A percentile compares a stretch with the other conserved stretches of the same genome.
Evolutionary conservation across 2,888 invertebrate genomes (phyloP).

Genomic region (Trimorus sp.): DNA sequence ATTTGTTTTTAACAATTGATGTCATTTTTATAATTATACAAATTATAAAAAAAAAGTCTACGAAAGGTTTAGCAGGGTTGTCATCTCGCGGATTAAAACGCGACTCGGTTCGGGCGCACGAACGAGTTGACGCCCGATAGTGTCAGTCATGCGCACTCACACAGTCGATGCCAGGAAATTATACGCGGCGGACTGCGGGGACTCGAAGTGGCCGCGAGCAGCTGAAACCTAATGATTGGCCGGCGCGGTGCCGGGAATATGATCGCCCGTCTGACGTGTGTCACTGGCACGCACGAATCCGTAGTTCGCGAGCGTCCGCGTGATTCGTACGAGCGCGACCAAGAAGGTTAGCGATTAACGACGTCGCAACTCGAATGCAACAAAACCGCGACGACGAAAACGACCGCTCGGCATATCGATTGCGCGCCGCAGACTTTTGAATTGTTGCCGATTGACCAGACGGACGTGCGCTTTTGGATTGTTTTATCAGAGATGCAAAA

Average conservation of each 20-base stretch:
- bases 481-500: too few relatives aligned
- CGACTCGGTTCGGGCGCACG: not conserved
- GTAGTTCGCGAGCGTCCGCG: not conserved
- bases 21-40: too few relatives aligned
- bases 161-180: constrained; percentile 19
- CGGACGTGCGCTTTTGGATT: too few relatives aligned
- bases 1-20: too few relatives aligned
- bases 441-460: too few relatives aligned
- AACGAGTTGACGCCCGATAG: constrained; percentile 45
- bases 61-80: too few relatives aligned
- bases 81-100: constrained; percentile 6
- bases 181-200: not conserved
- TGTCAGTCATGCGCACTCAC: constrained; percentile 50
- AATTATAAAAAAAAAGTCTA: too few relatives aligned
- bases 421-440: not conserved
- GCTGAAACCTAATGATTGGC: too few relatives aligned
- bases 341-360: constrained; percentile 49
- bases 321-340: constrained; percentile 10
- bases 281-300: not conserved
- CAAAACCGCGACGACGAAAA: constrained; percentile 22
- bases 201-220: not conserved
- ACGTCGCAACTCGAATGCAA: constrained; percentile 3
- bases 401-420: constrained; percentile 18
- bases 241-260: not conserved
- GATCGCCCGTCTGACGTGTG: not conserved